Conservation (phyloP, 1,140 invertebrate genomes). For the Coelopa frigida region DNA sequence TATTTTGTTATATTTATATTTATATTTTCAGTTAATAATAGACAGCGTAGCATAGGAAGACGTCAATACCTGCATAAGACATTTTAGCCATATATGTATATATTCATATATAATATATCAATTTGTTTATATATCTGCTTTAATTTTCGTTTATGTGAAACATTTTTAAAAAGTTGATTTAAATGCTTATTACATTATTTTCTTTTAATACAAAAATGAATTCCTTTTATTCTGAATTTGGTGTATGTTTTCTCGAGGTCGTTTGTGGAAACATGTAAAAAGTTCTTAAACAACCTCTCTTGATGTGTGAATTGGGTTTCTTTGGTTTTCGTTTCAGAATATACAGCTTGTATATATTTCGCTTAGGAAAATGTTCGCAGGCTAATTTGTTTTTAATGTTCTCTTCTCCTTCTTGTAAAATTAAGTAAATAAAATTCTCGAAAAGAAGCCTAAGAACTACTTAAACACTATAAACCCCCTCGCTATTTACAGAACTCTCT, state of each 20-base stretch:
- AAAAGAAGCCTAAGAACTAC: too few relatives aligned
- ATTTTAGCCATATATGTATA: conserved; percentile 33
- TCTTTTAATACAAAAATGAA: background rate
- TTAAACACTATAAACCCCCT: too few relatives aligned
- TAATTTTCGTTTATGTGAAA: conserved; percentile 7
- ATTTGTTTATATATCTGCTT: conserved; percentile 5
- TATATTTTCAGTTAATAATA: conserved; percentile 44
- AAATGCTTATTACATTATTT: background rate
- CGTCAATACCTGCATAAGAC: conserved; percentile 48
- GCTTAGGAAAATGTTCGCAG: too few relatives aligned
- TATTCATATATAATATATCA: conserved; percentile 7
- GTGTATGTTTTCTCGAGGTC: background rate
- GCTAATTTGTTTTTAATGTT: too few relatives aligned
- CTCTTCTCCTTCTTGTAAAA: too few relatives aligned
- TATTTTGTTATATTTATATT: conserved; percentile 23
- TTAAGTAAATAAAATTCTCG: too few relatives aligned
- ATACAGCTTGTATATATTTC: too few relatives aligned
- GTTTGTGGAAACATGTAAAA: too few relatives aligned
- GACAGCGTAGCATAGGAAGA: conserved; percentile 48
- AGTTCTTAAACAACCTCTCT: too few relatives aligned
- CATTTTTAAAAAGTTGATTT: background rate
- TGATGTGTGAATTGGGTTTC: too few relatives aligned
- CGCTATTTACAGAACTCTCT: too few relatives aligned
- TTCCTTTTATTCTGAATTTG: background rate
- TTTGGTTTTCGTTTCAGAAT: too few relatives aligned